Percentiles rank a stretch among this genome's conserved stretches.
phyloP scores from a whole-genome alignment of 2,888 invertebrate genomes.

The Nyleta sp. region DNA sequence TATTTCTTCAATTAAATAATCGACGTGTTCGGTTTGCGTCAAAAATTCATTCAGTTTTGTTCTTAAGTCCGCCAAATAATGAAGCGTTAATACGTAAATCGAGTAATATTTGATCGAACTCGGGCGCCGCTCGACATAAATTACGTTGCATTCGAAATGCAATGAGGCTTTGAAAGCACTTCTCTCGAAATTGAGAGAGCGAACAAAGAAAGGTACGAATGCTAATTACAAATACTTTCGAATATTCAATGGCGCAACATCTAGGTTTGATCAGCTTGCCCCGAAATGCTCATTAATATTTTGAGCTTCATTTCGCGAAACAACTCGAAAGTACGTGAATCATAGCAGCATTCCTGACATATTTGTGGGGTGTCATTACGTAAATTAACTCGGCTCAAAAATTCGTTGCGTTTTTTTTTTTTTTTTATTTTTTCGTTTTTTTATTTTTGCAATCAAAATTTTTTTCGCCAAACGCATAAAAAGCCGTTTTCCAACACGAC shows the following conservation, averaged over 20 bases:
- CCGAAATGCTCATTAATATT: conserved; percentile 70
- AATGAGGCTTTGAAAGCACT: conserved; percentile 49
- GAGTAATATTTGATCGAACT: too few relatives aligned
- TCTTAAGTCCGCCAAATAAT: too few relatives aligned
- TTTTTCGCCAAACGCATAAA: too few relatives aligned
- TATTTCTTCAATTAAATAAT: too few relatives aligned
- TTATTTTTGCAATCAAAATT: too few relatives aligned
- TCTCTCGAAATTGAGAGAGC: conserved; percentile 19
- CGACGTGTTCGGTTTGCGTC: too few relatives aligned
- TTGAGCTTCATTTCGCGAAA: conserved; percentile 68
- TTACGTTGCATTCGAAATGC: conserved; percentile 46
- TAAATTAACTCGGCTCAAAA: conserved; percentile 26
- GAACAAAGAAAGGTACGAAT: conserved; percentile 37
- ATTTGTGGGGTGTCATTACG: conserved; percentile 22
- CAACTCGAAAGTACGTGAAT: conserved; percentile 62
- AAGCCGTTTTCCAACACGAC: too few relatives aligned
- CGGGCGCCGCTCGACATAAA: conserved; percentile 38
- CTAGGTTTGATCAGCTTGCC: conserved; percentile 29
- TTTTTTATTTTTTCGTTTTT: too few relatives aligned
- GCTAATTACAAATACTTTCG: conserved; percentile 50
- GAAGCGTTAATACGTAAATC: too few relatives aligned
- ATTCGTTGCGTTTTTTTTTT: background rate
- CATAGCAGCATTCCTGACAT: conserved; percentile 33
- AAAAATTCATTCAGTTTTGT: too few relatives aligned
- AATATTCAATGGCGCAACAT: conserved; percentile 66